Evolutionary conservation across 1,140 invertebrate genomes (phyloP), one percentile per base, ranked within the genome.

Genomic region (Anastrepha obliqua): DNA sequence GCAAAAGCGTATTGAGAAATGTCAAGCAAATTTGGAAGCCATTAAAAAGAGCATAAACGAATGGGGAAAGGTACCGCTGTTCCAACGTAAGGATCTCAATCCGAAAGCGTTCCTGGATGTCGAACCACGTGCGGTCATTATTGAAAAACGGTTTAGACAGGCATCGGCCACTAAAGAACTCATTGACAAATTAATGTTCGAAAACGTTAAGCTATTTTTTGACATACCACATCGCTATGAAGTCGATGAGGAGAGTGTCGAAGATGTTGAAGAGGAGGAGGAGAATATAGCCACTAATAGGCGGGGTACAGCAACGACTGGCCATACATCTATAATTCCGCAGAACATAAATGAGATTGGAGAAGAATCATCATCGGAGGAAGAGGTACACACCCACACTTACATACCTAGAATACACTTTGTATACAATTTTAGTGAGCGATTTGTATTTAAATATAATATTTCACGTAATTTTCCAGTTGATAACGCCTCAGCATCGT

Each of bases 31-130:
- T 89, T 86, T 93, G n/a, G 87, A 89, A 0, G 86, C 88, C 85
- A 93, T 94, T 2, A 91, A 90, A 85, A 93, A 94, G 17, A 91
- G 96, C 15, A 95, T 95, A 88, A 91, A 93, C 3, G 93, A 93
- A 0, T 96, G 95, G 96, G 94, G 93, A 29, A 94, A 94, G 70
- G 89, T 90, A n/a, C 94, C 96, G 42, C 90, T 96, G 7, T 96
- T 95, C 93, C 94, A 94, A 88, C 90, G 95, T 8, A 92, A 91
- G 89, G 94, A 95, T 89, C 91, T 94, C 0, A 95, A 94, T 90
- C 93, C 94, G 62, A 94, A 95, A 59, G 90, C 92, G 3, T 90
- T 96, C 39, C 91, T 96, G 2, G 92, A 94, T 88, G 90, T 95
- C 1, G 94, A 95, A 39, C 95, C 95, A 62, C 90, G 94, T 29